Base-by-base conservation (phyloP, 2,888 invertebrate species). In the Campoletis raptor region DNA sequence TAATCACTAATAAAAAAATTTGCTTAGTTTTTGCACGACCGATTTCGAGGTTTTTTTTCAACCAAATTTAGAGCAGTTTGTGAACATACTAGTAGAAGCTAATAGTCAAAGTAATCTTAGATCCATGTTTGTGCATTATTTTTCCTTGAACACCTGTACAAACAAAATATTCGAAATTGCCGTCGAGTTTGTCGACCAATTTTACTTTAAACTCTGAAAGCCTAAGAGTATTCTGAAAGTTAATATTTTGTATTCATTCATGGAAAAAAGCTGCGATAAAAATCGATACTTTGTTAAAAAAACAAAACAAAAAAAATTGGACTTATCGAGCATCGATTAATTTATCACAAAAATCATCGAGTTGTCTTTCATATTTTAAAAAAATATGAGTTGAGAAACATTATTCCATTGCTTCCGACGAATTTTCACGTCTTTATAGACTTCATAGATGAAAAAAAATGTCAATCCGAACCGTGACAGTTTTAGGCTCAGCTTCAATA, bases 141-240 rank as follows among this genome's bases (percentile, higher is more conserved):
- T 21, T 21, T 21, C 7, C 37, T 37, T 8, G 36, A n/a, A 12
- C 72, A 73, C 36, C 72, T 73, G 72, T 73, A 12, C 73, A 74
- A 74, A 74, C 57, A 21, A 36, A 73, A 54, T 54, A 52, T 57
- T 74, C 40, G 21, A 36, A n/a, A 24, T 74, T n/a, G 2, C n/a
- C 21, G n/a, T 54, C 52, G 37, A 73, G 54, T 6, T n/a, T n/a
- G 37, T 54, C 37, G 52, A 73, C 36, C 21, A 73, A 54, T 73
- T 73, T 37, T 37, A 67, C 40, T 37, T 30, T n/a, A 12, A 30
- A 61, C 6, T 30, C 15, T 15, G 6, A 10, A 12, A 57, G 10
- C 57, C 12, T 7, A n/a, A 52, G 9, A 24, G 24, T 24, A 15
- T 30, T 61, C 30, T 30, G 30, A 15, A 15, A 30, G 15, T 30